These are phyloP conservation scores for Rallus limicola DNA, from an alignment of 2,113 vertebrate species.

Conservation along the genomic window DNA sequence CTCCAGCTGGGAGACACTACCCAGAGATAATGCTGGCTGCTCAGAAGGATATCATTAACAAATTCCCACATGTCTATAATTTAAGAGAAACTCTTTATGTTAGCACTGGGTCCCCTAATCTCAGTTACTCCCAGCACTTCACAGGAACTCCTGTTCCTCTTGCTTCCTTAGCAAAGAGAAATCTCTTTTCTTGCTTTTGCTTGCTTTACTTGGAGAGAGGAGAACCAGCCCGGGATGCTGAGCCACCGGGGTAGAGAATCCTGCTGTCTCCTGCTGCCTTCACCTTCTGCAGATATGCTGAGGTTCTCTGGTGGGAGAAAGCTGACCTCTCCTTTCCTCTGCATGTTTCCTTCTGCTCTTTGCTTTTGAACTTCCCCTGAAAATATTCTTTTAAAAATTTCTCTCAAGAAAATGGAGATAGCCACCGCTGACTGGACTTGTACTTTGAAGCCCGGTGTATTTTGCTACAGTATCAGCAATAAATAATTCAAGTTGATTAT, in stretches of 20 bases:
- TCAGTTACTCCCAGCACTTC: neutral
- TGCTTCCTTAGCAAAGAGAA: neutral
- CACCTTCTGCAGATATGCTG: accelerated
- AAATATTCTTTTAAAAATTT: neutral
- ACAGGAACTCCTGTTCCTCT: neutral
- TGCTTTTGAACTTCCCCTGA: neutral
- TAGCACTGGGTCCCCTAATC: neutral
- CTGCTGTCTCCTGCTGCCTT: neutral
- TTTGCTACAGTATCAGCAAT: neutral
- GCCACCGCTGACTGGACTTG: neutral
- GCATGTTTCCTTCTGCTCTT: neutral
- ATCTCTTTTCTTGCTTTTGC: neutral
- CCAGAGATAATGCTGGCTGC: neutral
- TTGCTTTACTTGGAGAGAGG: neutral
- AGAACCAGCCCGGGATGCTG: neutral
- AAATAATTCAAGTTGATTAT: neutral
- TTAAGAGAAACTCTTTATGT: neutral
- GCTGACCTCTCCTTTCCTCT: neutral
- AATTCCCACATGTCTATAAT: neutral
- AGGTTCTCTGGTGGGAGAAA: accelerated
- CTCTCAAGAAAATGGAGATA: neutral
- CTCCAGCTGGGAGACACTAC: neutral
- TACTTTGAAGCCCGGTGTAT: neutral
- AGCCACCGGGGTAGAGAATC: neutral
- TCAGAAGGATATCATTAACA: neutral